Evolutionary conservation across 2,888 invertebrate species (phyloP).

Genomic region (Caenorhabditis panamensis): DNA sequence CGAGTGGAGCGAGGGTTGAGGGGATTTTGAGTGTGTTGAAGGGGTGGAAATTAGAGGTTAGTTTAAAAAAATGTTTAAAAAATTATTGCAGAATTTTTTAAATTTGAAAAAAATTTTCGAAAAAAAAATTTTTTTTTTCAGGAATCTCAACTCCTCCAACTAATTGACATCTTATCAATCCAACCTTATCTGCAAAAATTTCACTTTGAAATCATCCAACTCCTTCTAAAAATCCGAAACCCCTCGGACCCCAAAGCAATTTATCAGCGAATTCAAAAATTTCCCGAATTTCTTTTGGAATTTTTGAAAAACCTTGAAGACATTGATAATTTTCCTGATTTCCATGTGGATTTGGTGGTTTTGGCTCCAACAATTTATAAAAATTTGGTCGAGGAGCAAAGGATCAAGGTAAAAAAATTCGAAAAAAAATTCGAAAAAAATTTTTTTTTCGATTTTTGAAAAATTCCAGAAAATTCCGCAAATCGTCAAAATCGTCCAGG

Average conservation of each 20-base stretch:
- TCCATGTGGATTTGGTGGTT: not conserved
- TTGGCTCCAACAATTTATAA: not conserved
- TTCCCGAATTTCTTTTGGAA: not conserved
- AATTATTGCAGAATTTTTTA: not conserved
- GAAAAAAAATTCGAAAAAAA: too few species aligned
- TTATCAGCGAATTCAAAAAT: not conserved
- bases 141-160: constrained; percentile 26
- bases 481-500: not conserved
- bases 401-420: not conserved
- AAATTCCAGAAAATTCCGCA: not conserved
- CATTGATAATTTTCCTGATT: not conserved
- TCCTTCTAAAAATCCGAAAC: not conserved
- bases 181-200: not conserved
- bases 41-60: constrained; percentile 12
- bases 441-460: too few species aligned
- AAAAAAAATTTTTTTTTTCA: constrained; percentile 6
- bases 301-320: not conserved
- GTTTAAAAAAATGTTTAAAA: constrained; percentile 13
- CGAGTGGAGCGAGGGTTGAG: not conserved
- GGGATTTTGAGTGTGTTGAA: constrained; percentile 28
- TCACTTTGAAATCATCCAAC: not conserved
- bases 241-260: not conserved
- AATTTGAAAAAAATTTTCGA: not conserved
- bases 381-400: not conserved
- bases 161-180: constrained; percentile 6